Evolutionary conservation across 2,888 invertebrate species (phyloP).

Genomic region (Octodonta nipae): DNA sequence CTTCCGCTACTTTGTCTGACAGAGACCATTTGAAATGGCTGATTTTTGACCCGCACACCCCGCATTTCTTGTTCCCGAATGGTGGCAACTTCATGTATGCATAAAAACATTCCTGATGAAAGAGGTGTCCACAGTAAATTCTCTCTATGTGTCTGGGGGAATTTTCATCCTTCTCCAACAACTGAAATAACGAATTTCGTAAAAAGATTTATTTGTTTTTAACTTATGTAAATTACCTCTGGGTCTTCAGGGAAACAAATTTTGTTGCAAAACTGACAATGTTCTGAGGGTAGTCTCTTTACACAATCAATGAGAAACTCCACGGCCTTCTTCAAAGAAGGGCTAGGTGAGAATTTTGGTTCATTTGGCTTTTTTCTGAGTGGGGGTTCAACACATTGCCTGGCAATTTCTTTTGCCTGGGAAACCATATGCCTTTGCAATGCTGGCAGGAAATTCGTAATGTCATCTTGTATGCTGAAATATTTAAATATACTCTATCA

Average conservation of each 20-base stretch:
- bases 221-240: constrained; percentile 27
- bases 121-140: constrained; percentile 60
- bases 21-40: constrained; percentile 63
- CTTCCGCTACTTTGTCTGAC: constrained; percentile 54
- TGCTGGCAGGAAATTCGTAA: constrained; percentile 52
- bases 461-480: constrained; percentile 43
- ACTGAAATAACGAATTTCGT: constrained; percentile 27
- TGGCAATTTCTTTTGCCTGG: constrained; percentile 53
- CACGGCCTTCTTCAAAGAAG: constrained; percentile 47
- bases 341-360: constrained; percentile 45
- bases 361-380: constrained; percentile 41
- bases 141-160: constrained; percentile 50
- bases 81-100: constrained; percentile 58
- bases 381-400: constrained; percentile 57
- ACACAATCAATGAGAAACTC: constrained; percentile 50
- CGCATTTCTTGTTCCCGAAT: constrained; percentile 60
- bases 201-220: no score
- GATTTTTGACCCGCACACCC: constrained; percentile 47
- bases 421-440: constrained; percentile 48
- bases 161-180: constrained; percentile 43
- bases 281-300: constrained; percentile 46
- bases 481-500: constrained; percentile 1
- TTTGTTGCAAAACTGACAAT: constrained; percentile 50
- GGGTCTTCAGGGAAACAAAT: constrained; percentile 47
- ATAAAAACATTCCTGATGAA: constrained; percentile 55